Conservation (phyloP, 2,113 vertebrate genomes). For the Eulemur rufifrons region DNA sequence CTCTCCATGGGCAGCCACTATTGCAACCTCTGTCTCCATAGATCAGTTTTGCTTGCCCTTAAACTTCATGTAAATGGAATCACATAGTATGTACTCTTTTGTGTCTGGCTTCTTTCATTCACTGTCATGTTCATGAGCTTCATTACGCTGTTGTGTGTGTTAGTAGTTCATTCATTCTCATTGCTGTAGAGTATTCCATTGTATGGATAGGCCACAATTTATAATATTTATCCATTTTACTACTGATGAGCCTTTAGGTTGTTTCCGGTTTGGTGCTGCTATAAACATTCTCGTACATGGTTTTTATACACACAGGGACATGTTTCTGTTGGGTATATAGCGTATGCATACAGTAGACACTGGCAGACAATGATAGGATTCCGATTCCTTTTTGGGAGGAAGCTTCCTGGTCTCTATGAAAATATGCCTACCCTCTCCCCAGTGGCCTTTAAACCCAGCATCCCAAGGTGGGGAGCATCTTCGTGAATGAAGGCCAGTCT, state of each 20-base stretch:
- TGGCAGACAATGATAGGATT: not conserved
- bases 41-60: slow-evolving; percentile 1
- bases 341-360: not conserved
- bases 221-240: not conserved
- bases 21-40: not conserved
- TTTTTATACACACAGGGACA: not conserved
- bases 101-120: not conserved
- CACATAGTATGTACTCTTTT: not conserved
- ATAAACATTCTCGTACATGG: not conserved
- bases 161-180: not conserved
- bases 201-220: not conserved
- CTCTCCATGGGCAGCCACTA: not conserved
- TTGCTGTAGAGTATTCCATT: not conserved
- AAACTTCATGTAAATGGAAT: not conserved
- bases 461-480: not conserved
- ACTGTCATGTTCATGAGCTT: not conserved
- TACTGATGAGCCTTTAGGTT: not conserved
- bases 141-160: not conserved
- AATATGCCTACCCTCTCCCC: not conserved
- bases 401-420: not conserved
- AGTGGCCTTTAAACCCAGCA: not conserved
- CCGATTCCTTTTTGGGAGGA: not conserved
- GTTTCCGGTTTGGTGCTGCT: not conserved
- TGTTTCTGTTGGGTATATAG: not conserved
- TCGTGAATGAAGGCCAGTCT: not conserved